These are phyloP conservation scores for Microchirus variegatus DNA, from an alignment of 2,797 vertebrate species.

Conservation along the genomic window DNA sequence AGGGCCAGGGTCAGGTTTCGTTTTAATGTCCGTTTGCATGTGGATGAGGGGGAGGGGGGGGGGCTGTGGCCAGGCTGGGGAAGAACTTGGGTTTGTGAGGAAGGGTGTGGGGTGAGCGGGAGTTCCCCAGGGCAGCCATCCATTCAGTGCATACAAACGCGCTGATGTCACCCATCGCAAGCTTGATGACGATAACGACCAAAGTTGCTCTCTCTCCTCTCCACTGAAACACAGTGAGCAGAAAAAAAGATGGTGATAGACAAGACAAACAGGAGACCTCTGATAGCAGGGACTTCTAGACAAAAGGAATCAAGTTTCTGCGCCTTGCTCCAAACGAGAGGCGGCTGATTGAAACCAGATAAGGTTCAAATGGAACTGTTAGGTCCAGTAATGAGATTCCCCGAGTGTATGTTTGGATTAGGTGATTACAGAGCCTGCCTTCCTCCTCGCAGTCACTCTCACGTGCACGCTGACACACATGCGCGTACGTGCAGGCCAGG, in stretches of 20 bases:
- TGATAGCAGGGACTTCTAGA: slow-evolving; percentile 68
- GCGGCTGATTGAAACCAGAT: slow-evolving; percentile 85
- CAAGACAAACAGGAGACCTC: slow-evolving; percentile 76
- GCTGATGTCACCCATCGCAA: slow-evolving; percentile 72
- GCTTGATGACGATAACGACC: slow-evolving; percentile 58
- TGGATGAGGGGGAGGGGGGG: slow-evolving; percentile 58
- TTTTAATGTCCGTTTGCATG: slow-evolving; percentile 87
- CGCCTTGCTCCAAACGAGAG: slow-evolving; percentile 66
- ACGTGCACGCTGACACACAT: slow-evolving; percentile 52
- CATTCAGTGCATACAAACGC: slow-evolving; percentile 67
- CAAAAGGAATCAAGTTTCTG: slow-evolving; percentile 81
- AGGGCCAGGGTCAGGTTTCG: slow-evolving; percentile 82
- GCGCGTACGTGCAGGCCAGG: slow-evolving; percentile 12
- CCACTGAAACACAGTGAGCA: slow-evolving; percentile 46
- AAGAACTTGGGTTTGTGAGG: slow-evolving; percentile 54
- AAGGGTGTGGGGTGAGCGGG: slow-evolving; percentile 70
- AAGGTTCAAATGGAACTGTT: slow-evolving; percentile 82
- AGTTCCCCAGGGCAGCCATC: slow-evolving; percentile 75
- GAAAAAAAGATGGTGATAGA: slow-evolving; percentile 64
- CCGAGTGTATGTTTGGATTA: slow-evolving; percentile 85
- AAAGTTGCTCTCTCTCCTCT: slow-evolving; percentile 31
- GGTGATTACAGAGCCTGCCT: slow-evolving; percentile 82
- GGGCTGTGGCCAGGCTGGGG: slow-evolving; percentile 46
- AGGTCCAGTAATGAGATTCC: slow-evolving; percentile 84
- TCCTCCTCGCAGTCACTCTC: slow-evolving; percentile 64